These are phyloP conservation scores for Sanderia malayensis DNA, from an alignment of 30 jellyfish, hydroid and myxozoan genomes.

Conservation along the genomic window DNA sequence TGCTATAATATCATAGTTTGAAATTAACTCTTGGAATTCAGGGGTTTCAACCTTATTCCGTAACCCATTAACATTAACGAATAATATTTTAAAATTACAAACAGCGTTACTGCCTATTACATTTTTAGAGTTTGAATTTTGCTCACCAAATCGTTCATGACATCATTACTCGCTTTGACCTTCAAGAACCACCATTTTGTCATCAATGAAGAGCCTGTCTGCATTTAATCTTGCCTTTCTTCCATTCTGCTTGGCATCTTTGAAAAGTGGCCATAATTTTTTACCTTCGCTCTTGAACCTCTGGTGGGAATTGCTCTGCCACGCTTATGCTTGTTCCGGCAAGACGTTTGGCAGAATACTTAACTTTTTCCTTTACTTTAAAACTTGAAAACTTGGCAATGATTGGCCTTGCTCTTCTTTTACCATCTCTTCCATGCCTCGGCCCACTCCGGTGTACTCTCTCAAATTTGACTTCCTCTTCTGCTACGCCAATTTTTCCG, in stretches of 20 bases:
- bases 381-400: slow-evolving; percentile 6
- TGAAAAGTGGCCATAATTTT: slow-evolving; percentile 12
- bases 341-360: neutral
- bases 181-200: slow-evolving; percentile 4
- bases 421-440: slow-evolving; percentile 8
- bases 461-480: slow-evolving; percentile 9
- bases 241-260: slow-evolving; percentile 1
- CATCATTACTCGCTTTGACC: neutral
- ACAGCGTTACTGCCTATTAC: neutral
- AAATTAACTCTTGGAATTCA: neutral
- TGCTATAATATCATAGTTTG: slow-evolving; percentile 1
- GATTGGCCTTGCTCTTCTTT: neutral
- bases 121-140: neutral
- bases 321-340: neutral
- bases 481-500: neutral
- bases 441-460: slow-evolving; percentile 20
- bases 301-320: slow-evolving; percentile 4
- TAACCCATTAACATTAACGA: slow-evolving; percentile 15
- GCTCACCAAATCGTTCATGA: slow-evolving; percentile 1
- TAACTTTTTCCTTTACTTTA: slow-evolving; percentile 6
- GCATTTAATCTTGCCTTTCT: slow-evolving; percentile 1
- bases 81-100: neutral
- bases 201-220: neutral
- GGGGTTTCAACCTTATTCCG: slow-evolving; percentile 1
- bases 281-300: slow-evolving; percentile 1